A percentile compares a stretch with the other conserved stretches of the same genome.
phyloP scores from a whole-genome alignment of 2,797 vertebrate species.

The Dendrocincla fuliginosa region DNA sequence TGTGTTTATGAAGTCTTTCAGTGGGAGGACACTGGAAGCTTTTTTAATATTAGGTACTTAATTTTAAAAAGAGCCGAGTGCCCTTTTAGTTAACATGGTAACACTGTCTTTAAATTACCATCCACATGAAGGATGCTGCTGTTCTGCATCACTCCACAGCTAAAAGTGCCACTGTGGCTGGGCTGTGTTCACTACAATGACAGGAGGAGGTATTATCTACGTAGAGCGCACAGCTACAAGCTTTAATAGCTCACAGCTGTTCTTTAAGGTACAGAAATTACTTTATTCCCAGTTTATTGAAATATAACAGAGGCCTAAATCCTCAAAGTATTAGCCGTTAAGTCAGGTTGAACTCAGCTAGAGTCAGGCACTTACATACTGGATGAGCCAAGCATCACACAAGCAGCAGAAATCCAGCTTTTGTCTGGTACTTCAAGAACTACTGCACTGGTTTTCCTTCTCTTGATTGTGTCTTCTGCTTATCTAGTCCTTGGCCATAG shows the following conservation, averaged over 20 bases:
- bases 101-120: not conserved
- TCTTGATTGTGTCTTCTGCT: not conserved
- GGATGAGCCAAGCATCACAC: not conserved
- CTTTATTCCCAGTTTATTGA: conserved; percentile 62
- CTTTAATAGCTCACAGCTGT: conserved; percentile 52
- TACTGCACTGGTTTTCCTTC: not conserved
- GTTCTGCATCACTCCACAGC: not conserved
- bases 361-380: not conserved
- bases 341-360: not conserved
- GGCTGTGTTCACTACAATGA: not conserved
- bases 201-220: not conserved
- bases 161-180: not conserved
- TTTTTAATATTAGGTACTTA: not conserved
- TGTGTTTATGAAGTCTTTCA: not conserved
- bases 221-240: not conserved
- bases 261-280: conserved; percentile 29
- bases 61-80: not conserved
- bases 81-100: not conserved
- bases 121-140: not conserved
- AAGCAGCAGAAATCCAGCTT: not conserved
- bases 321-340: conserved; percentile 36
- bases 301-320: conserved; percentile 47
- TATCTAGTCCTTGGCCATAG: not conserved
- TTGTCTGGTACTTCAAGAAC: not conserved
- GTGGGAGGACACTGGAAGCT: not conserved